Base-by-base conservation (phyloP, 1,140 invertebrate species). In the Drosophila jambulina region DNA sequence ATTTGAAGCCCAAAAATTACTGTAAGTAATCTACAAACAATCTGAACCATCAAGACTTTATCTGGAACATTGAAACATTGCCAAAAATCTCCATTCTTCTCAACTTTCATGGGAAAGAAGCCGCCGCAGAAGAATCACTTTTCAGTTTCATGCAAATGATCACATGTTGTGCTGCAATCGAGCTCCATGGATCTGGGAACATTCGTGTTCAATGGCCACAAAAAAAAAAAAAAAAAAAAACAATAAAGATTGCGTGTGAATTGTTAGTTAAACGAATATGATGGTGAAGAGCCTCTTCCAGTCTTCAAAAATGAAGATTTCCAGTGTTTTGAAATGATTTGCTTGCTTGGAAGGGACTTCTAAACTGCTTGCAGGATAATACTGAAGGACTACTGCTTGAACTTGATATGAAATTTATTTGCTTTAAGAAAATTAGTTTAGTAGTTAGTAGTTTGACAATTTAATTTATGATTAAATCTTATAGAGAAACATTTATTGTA, bases 181-280 rank as follows among this genome's bases (percentile, higher is more conserved):
- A 49, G 69, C 43, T 70, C 27, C 62, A 64, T 64, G 65, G 51
- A 72, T 72, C 69, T 72, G 69, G 69, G 69, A 72, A 72, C 19
- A 58, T 72, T 48, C 53, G 51, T 71, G 69, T 68, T 68, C 32
- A 34, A 32, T 61, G 19, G 46, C 29, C 59, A 48, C 60, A 21
- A 63, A 54, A 7, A 19, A 19, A 32, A 19, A 32, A 4, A 9
- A 2, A 17, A 4, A 29, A 40, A 25, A 38, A 21, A 43, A 36
- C 1, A 21, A 40, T 25, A 34, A 32, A 57, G n/a, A 46, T 70
- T 56, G 64, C 68, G 46, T 70, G 68, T 57, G 64, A 56, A 45
- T 8, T 9, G 42, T 38, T 46, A 68, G 36, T 70, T 29, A 10
- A 29, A 10, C 32, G 10, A 36, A 46, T 23, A 23, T 34, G 32